A percentile compares a stretch with the other conserved stretches of the same genome.
These are phyloP conservation scores for Coptodon bakossiorum DNA, from an alignment of 2,113 vertebrate genomes.

Conservation along the genomic window DNA sequence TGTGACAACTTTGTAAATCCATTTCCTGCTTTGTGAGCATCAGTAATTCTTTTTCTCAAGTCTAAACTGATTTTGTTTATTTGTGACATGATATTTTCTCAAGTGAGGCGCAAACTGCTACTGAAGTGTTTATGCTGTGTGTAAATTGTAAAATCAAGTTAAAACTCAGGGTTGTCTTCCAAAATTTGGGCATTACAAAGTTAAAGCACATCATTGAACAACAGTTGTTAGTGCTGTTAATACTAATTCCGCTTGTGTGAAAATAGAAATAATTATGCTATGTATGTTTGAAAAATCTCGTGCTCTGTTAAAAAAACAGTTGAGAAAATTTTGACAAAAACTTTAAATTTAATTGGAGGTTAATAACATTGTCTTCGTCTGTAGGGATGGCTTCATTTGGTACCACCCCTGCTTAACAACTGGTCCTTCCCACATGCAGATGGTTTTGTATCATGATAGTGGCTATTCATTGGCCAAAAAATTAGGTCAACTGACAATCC, in stretches of 20 bases:
- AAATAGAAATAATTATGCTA: not conserved
- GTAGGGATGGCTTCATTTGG: not conserved
- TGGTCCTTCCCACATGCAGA: not conserved
- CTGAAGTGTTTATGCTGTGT: not conserved
- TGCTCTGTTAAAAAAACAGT: not conserved
- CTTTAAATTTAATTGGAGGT: accelerated
- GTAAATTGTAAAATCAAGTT: not conserved
- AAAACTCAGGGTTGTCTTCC: not conserved
- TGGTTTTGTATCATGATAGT: not conserved
- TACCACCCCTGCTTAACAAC: not conserved
- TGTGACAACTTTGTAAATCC: not conserved
- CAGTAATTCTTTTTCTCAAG: not conserved
- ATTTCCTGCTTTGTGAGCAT: not conserved
- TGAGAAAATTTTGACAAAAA: not conserved
- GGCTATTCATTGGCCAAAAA: not conserved
- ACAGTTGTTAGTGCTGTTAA: not conserved
- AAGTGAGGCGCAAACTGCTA: not conserved
- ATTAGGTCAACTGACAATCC: slow-evolving; percentile 9
- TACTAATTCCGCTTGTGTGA: not conserved
- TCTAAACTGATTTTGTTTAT: not conserved
- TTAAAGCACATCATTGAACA: not conserved
- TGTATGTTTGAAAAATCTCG: not conserved
- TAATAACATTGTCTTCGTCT: not conserved
- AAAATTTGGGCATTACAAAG: not conserved
- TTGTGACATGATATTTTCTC: not conserved